Percentiles rank a stretch among this genome's conserved stretches.
These are phyloP conservation scores for Lasioglossum morio DNA, from an alignment of 2,888 invertebrate species.

Conservation along the genomic window DNA sequence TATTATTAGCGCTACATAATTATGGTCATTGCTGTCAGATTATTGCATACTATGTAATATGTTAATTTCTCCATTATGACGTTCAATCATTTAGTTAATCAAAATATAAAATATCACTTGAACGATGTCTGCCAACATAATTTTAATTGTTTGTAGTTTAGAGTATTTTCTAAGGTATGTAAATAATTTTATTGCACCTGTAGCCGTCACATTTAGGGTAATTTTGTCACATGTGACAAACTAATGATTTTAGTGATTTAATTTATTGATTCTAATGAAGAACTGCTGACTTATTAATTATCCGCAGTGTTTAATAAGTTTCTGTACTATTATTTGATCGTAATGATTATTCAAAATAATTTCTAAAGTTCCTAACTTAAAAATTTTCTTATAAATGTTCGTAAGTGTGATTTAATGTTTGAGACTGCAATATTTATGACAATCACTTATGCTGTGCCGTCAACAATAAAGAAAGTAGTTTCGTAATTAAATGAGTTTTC, in stretches of 20 bases:
- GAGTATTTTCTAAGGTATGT: too few species aligned
- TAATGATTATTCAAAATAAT: too few species aligned
- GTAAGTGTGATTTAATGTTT: neutral
- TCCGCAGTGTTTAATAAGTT: too few species aligned
- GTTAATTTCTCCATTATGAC: neutral
- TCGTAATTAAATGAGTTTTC: neutral
- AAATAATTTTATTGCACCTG: too few species aligned
- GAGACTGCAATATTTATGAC: neutral
- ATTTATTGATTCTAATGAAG: too few species aligned
- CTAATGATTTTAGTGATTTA: too few species aligned
- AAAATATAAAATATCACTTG: neutral
- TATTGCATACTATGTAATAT: neutral
- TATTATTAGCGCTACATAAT: neutral
- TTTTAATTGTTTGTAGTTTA: neutral
- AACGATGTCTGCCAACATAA: neutral
- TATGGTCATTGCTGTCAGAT: neutral
- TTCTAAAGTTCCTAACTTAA: too few species aligned
- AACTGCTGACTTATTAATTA: too few species aligned
- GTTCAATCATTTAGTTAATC: neutral
- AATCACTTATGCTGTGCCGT: neutral
- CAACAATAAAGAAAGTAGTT: neutral
- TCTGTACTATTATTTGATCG: too few species aligned
- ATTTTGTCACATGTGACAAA: too few species aligned
- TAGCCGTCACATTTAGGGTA: too few species aligned
- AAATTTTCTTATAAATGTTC: too few species aligned